Evolutionary conservation across 2,113 vertebrate genomes (phyloP).

Genomic region (Diglossa brunneiventris): DNA sequence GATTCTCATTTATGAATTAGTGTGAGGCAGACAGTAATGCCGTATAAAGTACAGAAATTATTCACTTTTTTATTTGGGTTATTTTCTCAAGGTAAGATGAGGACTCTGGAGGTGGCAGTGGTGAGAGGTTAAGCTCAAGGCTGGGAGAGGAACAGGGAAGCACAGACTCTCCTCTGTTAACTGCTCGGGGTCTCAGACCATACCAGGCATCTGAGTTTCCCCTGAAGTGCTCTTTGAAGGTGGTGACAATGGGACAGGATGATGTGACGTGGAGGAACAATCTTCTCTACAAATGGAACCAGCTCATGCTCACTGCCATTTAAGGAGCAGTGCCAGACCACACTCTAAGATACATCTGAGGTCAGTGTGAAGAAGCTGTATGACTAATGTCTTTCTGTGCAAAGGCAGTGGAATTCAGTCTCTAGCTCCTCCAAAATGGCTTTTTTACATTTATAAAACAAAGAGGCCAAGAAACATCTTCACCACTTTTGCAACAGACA

Average conservation of each 20-base stretch:
- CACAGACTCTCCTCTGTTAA: neutral
- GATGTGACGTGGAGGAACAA: neutral
- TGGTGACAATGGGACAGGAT: neutral
- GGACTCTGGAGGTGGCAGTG: neutral
- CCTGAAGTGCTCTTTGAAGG: neutral
- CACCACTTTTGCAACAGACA: neutral
- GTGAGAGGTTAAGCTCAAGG: neutral
- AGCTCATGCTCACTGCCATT: neutral
- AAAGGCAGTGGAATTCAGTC: neutral
- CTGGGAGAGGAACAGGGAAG: neutral
- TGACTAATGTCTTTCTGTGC: neutral
- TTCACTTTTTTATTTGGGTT: neutral
- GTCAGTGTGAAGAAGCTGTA: neutral
- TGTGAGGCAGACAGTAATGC: neutral
- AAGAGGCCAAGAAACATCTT: rapidly evolving
- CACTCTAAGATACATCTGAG: neutral
- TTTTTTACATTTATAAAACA: neutral
- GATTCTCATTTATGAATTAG: neutral
- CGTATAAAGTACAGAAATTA: neutral
- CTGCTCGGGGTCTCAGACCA: neutral
- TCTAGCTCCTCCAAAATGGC: neutral
- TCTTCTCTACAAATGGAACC: neutral
- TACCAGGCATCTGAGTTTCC: neutral
- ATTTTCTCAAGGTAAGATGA: neutral
- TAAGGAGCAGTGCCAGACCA: neutral